Conservation (phyloP, 2,113 vertebrate genomes). For the Panthera tigris region DNA sequence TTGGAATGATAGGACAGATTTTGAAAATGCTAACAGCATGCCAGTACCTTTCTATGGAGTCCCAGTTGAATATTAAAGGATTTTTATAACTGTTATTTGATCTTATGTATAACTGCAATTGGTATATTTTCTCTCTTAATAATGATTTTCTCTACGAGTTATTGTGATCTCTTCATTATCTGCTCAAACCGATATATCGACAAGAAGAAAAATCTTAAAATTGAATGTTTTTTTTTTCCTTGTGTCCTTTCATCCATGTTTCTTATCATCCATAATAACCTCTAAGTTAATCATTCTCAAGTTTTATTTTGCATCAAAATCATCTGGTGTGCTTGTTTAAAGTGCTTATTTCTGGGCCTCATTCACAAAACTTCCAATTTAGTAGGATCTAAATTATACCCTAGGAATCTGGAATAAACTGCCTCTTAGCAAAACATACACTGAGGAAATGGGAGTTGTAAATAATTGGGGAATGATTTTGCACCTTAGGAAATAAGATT, state of each 20-base stretch:
- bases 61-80: not conserved
- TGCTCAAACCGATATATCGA: not conserved
- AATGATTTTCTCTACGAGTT: not conserved
- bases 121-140: not conserved
- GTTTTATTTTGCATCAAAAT: not conserved
- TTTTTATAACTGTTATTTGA: not conserved
- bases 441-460: not conserved
- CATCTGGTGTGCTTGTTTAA: not conserved
- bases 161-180: not conserved
- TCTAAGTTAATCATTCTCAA: not conserved
- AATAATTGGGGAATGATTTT: conserved; percentile 23
- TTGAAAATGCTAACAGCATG: not conserved
- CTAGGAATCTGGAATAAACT: not conserved
- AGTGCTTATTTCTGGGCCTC: not conserved
- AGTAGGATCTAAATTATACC: not conserved
- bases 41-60: not conserved
- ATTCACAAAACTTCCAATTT: not conserved
- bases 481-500: not conserved
- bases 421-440: not conserved
- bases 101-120: not conserved
- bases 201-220: not conserved
- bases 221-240: not conserved
- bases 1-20: not conserved
- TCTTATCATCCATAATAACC: not conserved
- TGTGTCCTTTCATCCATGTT: not conserved